Evolutionary conservation across 2,888 invertebrate genomes (phyloP).

Genomic region (Spisula solida): DNA sequence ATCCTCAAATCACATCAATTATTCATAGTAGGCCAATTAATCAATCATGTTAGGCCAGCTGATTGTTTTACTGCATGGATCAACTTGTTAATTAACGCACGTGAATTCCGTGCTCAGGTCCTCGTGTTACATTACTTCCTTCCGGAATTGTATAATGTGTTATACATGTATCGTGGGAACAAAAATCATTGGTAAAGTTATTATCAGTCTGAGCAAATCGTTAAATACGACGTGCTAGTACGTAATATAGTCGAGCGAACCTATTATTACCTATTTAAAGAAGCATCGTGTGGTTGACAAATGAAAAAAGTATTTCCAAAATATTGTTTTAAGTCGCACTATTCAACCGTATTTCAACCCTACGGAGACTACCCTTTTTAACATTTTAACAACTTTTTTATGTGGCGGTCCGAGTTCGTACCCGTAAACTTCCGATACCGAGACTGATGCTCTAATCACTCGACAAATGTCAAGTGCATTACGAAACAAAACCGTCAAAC

Average conservation of each 20-base stretch:
- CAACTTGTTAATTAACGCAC: slow-evolving; percentile 5
- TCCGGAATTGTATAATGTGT: not conserved
- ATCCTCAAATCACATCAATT: slow-evolving; percentile 4
- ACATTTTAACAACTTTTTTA: no score
- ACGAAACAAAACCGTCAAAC: no score
- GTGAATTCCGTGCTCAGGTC: not conserved
- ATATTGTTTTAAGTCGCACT: no score
- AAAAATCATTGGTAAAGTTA: slow-evolving; percentile 4
- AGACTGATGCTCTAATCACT: no score
- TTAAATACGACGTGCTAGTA: no score
- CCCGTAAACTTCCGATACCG: no score
- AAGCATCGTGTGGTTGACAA: not conserved
- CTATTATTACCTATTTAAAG: not conserved
- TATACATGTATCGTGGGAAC: slow-evolving; percentile 6
- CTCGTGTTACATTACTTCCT: not conserved
- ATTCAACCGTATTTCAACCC: no score
- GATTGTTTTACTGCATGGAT: slow-evolving; percentile 15
- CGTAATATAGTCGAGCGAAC: no score
- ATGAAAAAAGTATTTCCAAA: no score
- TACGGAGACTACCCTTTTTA: no score
- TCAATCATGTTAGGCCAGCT: not conserved
- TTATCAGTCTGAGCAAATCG: not conserved
- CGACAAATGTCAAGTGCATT: no score
- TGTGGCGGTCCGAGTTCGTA: no score
- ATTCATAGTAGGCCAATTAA: slow-evolving; percentile 7